These are phyloP conservation scores for Chrysaora quinquecirrha DNA, from an alignment of 30 jellyfish, hydroid and myxozoan species.

Conservation along the genomic window DNA sequence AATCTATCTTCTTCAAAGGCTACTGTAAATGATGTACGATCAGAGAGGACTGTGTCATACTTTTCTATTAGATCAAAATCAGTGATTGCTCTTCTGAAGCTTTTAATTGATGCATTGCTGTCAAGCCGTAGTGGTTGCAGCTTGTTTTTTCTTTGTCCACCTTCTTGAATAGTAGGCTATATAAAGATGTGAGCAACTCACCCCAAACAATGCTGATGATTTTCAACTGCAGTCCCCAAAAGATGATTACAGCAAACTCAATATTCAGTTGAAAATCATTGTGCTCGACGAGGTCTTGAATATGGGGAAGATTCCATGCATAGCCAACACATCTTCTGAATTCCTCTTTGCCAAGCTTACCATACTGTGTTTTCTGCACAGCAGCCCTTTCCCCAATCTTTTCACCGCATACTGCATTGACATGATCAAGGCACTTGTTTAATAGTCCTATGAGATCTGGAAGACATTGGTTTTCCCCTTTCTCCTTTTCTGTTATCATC, in stretches of 20 bases:
- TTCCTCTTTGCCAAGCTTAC: not conserved
- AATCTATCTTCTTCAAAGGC: not conserved
- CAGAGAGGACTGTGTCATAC: not conserved
- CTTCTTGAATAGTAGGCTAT: not conserved
- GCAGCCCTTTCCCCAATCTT: not conserved
- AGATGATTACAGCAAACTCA: slow-evolving; percentile 8
- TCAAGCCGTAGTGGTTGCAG: not conserved
- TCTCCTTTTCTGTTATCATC: not conserved
- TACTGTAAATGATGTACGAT: not conserved
- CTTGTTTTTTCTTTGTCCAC: too few relatives aligned
- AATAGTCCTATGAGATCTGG: not conserved
- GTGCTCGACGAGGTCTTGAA: not conserved
- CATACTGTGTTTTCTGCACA: not conserved
- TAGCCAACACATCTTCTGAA: slow-evolving; percentile 2
- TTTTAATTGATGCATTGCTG: not conserved
- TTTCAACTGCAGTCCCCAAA: not conserved
- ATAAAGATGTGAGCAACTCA: not conserved
- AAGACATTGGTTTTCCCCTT: not conserved
- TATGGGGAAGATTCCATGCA: not conserved
- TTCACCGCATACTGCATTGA: not conserved
- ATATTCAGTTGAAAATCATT: not conserved
- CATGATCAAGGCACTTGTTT: not conserved
- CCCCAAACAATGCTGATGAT: not conserved
- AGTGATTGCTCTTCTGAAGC: too few relatives aligned
- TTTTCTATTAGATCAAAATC: slow-evolving; percentile 1